phyloP scores from a whole-genome alignment of 2,113 vertebrate genomes.

The Rallus limicola region DNA sequence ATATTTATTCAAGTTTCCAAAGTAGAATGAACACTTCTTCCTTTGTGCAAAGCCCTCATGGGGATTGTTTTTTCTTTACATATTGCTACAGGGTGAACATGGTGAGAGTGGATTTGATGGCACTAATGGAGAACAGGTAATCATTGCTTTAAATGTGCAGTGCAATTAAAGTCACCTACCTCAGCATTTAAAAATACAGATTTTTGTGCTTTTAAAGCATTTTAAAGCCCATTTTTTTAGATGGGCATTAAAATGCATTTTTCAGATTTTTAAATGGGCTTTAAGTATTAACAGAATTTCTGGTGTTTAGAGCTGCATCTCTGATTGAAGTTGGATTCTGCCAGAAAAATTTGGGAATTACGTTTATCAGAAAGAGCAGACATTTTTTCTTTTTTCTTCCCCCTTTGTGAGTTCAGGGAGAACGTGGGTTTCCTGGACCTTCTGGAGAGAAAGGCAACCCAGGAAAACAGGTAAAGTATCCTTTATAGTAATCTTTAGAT shows the following conservation, averaged over 20 bases:
- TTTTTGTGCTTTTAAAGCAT: background rate
- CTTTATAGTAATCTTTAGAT: background rate
- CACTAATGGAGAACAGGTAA: constrained; percentile 83
- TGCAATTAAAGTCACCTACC: background rate
- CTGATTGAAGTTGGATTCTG: background rate
- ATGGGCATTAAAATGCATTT: no score
- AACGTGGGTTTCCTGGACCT: constrained; percentile 69
- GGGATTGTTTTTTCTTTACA: background rate
- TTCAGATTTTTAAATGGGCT: background rate
- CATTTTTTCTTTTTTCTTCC: background rate
- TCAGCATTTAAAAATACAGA: background rate
- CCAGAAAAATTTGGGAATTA: background rate
- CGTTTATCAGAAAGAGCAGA: background rate
- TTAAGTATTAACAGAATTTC: background rate
- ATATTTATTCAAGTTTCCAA: background rate
- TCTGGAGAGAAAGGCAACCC: constrained; percentile 75
- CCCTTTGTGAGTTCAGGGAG: constrained; percentile 71
- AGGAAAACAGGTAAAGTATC: constrained; percentile 76
- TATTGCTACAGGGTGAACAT: constrained; percentile 75
- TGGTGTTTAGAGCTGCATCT: background rate
- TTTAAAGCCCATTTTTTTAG: no score
- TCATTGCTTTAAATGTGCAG: background rate
- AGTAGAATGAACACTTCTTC: background rate
- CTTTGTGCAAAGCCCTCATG: background rate
- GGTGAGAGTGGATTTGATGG: constrained; percentile 83